phyloP scores from a whole-genome alignment of 1,140 invertebrate species.

The Drosophila biarmipes region DNA sequence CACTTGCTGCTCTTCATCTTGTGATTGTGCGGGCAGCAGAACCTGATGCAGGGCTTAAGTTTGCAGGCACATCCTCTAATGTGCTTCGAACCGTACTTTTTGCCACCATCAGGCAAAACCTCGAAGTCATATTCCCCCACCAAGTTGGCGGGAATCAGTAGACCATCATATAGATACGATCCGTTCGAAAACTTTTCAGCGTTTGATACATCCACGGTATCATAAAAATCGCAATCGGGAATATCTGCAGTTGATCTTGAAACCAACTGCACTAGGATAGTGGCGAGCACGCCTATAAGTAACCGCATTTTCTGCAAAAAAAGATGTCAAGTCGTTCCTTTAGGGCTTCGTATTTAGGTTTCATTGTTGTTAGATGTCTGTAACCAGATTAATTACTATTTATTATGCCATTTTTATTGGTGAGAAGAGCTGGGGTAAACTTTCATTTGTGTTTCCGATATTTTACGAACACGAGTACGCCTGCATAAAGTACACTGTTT shows the following conservation, averaged over 20 bases:
- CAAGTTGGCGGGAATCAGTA: neutral
- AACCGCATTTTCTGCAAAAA: neutral
- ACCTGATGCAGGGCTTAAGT: neutral
- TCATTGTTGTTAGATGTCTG: too few species aligned
- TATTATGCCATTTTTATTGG: too few species aligned
- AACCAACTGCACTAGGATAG: neutral
- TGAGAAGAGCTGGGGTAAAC: too few species aligned
- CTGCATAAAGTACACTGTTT: too few species aligned
- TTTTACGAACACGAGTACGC: too few species aligned
- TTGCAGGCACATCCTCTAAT: neutral
- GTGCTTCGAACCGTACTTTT: neutral
- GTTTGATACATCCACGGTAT: neutral
- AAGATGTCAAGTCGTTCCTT: neutral
- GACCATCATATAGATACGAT: neutral
- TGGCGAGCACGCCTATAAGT: neutral
- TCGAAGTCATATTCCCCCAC: neutral
- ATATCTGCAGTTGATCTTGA: neutral
- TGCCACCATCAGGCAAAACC: neutral
- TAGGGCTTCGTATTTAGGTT: too few species aligned
- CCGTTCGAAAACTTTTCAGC: neutral
- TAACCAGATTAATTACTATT: too few species aligned
- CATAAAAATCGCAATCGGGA: neutral
- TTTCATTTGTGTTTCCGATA: too few species aligned
- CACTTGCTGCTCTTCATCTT: neutral
- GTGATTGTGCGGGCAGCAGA: neutral